Percentiles rank a stretch among this genome's conserved stretches.
Evolutionary conservation across 2,888 invertebrate genomes (phyloP).

Genomic region (Biston betularia): DNA sequence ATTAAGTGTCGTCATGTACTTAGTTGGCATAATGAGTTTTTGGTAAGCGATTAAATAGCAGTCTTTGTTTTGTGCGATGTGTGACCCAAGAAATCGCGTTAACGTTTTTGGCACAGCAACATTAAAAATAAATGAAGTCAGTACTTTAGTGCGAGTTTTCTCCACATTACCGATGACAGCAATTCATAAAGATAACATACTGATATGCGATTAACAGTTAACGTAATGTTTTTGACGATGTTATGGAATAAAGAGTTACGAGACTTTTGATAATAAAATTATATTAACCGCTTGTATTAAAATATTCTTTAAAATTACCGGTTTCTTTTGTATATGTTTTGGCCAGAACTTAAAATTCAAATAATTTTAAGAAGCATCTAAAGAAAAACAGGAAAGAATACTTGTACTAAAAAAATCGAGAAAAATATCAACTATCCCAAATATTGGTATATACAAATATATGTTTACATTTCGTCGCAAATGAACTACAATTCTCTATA

Average conservation of each 20-base stretch:
- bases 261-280: constrained; percentile 3
- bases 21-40: background rate
- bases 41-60: constrained; percentile 1
- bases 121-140: constrained; percentile 63
- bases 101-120: constrained; percentile 59
- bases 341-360: background rate
- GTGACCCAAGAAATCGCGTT: constrained; percentile 50
- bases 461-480: too few species aligned
- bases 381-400: too few species aligned
- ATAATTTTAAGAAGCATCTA: too few species aligned
- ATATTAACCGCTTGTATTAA: constrained; percentile 6
- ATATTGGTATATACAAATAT: too few species aligned
- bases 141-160: constrained; percentile 62
- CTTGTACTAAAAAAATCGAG: too few species aligned
- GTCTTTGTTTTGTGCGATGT: background rate
- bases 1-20: too few species aligned
- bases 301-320: background rate
- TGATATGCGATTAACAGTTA: constrained; percentile 71
- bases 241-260: constrained; percentile 60
- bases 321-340: background rate
- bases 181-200: constrained; percentile 73
- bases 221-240: constrained; percentile 69
- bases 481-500: too few species aligned
- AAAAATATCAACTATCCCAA: too few species aligned
- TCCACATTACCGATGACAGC: constrained; percentile 62